Percentiles rank a stretch among this genome's conserved stretches.
These are phyloP conservation scores for Phoebastria nigripes DNA, from an alignment of 2,797 vertebrate genomes.

Conservation along the genomic window DNA sequence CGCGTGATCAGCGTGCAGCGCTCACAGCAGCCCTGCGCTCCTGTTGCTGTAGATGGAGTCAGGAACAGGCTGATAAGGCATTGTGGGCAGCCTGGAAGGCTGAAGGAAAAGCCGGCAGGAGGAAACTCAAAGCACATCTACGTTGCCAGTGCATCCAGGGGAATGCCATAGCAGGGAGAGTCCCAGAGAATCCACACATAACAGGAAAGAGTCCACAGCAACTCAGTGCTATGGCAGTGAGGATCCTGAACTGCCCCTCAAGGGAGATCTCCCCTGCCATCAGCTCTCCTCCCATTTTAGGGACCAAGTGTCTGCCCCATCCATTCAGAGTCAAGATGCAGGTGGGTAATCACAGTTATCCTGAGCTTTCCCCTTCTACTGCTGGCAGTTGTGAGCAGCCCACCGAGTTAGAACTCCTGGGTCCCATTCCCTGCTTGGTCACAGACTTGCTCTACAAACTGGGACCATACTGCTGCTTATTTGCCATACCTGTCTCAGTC, in stretches of 20 bases:
- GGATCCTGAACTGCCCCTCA: not conserved
- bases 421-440: not conserved
- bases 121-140: not conserved
- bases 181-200: not conserved
- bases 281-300: not conserved
- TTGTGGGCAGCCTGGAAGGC: not conserved
- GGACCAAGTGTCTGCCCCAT: not conserved
- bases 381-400: not conserved
- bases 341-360: not conserved
- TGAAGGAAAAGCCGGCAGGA: not conserved
- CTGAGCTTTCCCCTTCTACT: not conserved
- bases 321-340: not conserved
- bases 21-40: not conserved
- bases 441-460: not conserved
- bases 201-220: not conserved
- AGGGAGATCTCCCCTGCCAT: not conserved
- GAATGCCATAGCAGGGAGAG: too few species aligned
- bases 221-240: fast-evolving
- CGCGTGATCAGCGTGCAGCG: fast-evolving
- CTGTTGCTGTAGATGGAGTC: not conserved
- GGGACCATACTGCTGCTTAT: not conserved
- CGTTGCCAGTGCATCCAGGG: not conserved
- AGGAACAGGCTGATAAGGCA: not conserved
- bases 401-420: not conserved
- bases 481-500: not conserved